Conservation (phyloP, 2,113 vertebrate genomes). For the Aleadryas rufinucha region DNA sequence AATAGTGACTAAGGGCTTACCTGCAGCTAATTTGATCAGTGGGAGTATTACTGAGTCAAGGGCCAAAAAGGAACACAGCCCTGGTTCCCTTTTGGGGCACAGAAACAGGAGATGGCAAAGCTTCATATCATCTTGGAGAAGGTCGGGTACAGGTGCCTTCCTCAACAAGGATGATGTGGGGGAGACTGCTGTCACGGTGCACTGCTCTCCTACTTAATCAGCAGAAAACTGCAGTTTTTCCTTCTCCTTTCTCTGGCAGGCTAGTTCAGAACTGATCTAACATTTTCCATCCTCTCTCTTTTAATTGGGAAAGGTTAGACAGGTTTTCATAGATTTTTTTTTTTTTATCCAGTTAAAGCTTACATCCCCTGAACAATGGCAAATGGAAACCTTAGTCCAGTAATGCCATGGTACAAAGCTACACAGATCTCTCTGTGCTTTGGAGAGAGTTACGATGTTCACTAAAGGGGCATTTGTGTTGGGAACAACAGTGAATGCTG, state of each 20-base stretch:
- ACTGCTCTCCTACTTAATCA: neutral
- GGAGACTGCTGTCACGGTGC: fast-evolving
- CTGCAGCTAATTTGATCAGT: neutral
- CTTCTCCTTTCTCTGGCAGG: neutral
- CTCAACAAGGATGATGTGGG: neutral
- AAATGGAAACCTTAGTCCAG: neutral
- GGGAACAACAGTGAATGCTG: neutral
- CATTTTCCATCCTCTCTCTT: neutral
- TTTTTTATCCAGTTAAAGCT: neutral
- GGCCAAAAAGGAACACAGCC: neutral
- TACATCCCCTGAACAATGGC: fast-evolving
- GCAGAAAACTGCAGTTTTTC: neutral
- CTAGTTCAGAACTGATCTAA: neutral
- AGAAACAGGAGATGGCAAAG: fast-evolving
- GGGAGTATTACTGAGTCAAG: neutral
- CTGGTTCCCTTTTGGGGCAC: fast-evolving
- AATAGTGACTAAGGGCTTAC: neutral
- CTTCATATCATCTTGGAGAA: neutral
- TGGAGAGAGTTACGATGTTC: neutral
- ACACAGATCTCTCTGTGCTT: neutral
- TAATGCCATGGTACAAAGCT: neutral
- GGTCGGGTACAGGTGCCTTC: neutral
- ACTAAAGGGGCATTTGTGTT: neutral
- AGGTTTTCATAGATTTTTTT: neutral
- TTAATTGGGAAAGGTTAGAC: neutral